Evolutionary conservation across 2,888 invertebrate genomes (phyloP).

Genomic region (Perizoma flavofasciatum): DNA sequence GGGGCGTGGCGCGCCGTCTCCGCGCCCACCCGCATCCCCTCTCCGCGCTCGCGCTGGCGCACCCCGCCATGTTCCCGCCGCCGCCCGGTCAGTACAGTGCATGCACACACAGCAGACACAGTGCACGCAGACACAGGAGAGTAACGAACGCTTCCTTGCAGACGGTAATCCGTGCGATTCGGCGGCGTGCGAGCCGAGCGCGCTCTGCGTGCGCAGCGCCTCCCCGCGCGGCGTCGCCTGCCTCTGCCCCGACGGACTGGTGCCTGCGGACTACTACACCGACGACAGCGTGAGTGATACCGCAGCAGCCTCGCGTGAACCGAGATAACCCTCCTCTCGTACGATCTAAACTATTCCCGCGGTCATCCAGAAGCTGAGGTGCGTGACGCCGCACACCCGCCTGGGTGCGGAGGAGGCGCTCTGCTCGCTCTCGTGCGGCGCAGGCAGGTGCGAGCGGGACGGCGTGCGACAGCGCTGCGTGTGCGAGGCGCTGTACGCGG

Average conservation of each 20-base stretch:
- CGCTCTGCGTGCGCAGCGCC: conserved; percentile 84
- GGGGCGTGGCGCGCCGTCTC: conserved; percentile 32
- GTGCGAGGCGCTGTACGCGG: conserved; percentile 56
- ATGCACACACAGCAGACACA: no score
- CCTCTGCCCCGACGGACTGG: conserved; percentile 83
- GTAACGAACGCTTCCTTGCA: conserved; percentile 5
- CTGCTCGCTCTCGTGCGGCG: conserved; percentile 51
- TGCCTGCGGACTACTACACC: conserved; percentile 46
- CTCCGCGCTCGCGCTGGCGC: conserved; percentile 55
- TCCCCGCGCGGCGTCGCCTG: conserved; percentile 71
- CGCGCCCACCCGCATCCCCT: conserved; percentile 43
- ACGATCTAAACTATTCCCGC: not conserved
- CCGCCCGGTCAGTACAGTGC: no score
- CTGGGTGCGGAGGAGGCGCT: conserved; percentile 8
- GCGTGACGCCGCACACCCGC: conserved; percentile 46
- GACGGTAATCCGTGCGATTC: conserved; percentile 83
- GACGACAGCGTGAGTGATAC: conserved; percentile 47
- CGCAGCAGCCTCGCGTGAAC: no score
- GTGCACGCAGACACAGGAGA: no score
- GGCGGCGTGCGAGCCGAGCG: conserved; percentile 82
- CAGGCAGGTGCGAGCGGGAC: conserved; percentile 75
- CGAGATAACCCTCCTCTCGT: no score
- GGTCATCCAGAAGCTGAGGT: conserved; percentile 35
- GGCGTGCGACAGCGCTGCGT: conserved; percentile 69
- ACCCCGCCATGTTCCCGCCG: conserved; percentile 44